Conservation (phyloP, 2,797 vertebrate genomes). For the Tolypeutes matacus region DNA sequence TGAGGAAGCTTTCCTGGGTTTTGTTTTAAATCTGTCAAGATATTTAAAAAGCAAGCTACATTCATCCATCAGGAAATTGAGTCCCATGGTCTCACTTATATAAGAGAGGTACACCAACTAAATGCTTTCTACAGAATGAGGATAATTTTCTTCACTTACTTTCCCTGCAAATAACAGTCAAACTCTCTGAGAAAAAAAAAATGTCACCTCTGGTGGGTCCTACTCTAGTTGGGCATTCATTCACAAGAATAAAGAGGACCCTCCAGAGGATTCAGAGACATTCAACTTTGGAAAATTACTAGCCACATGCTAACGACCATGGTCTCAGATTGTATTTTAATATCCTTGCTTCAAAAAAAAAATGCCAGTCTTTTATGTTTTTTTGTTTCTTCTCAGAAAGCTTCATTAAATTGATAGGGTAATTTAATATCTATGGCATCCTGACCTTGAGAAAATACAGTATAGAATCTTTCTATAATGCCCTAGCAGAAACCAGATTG, state of each 20-base stretch:
- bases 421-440: background rate
- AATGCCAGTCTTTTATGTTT: background rate
- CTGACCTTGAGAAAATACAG: background rate
- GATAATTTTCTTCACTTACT: background rate
- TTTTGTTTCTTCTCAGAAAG: background rate
- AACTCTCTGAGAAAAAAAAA: background rate
- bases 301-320: background rate
- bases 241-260: background rate
- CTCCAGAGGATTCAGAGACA: background rate
- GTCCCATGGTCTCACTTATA: background rate
- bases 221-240: background rate
- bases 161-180: background rate
- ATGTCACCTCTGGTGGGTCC: background rate
- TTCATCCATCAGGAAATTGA: background rate
- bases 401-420: background rate
- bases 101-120: background rate
- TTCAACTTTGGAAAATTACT: background rate
- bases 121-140: background rate
- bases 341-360: background rate
- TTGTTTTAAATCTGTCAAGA: background rate
- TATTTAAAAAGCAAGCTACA: background rate
- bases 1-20: background rate
- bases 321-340: background rate
- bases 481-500: background rate
- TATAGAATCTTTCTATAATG: background rate